Evolutionary conservation across 2,113 vertebrate genomes (phyloP).

Genomic region (Regulus satrapa): DNA sequence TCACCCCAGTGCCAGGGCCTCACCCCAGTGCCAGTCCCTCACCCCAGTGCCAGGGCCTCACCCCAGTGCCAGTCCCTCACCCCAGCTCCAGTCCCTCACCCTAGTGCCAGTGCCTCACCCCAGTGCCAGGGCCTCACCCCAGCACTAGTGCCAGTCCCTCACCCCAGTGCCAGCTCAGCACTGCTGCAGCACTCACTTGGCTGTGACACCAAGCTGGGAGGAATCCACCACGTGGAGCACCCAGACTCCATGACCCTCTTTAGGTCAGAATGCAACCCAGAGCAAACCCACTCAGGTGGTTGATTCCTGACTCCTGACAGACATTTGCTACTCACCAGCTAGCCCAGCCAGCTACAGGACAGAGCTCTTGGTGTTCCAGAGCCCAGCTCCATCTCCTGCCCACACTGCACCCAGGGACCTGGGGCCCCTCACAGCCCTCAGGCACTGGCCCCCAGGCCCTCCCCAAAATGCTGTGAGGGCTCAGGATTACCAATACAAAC

Average conservation of each 20-base stretch:
- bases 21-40: too few relatives aligned
- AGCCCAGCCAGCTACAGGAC: neutral
- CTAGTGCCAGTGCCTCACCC: too few relatives aligned
- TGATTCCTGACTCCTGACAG: neutral
- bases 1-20: too few relatives aligned
- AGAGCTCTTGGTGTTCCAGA: neutral
- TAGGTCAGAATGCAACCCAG: neutral
- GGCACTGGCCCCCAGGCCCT: neutral
- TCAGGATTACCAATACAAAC: neutral
- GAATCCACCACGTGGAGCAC: rapidly evolving
- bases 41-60: too few relatives aligned
- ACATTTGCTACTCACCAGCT: rapidly evolving
- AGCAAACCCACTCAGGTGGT: rapidly evolving
- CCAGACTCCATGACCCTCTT: rapidly evolving
- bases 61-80: too few relatives aligned
- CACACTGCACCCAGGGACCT: too few relatives aligned
- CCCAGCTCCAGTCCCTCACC: too few relatives aligned
- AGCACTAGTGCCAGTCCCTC: too few relatives aligned
- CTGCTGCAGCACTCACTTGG: rapidly evolving
- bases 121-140: too few relatives aligned
- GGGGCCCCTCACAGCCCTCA: neutral
- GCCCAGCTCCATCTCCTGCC: too few relatives aligned
- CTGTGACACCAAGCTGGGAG: neutral
- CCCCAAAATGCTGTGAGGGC: neutral
- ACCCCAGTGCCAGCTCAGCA: rapidly evolving